These are phyloP conservation scores for Dermolepida albohirtum DNA, from an alignment of 2,888 invertebrate genomes.

Conservation along the genomic window DNA sequence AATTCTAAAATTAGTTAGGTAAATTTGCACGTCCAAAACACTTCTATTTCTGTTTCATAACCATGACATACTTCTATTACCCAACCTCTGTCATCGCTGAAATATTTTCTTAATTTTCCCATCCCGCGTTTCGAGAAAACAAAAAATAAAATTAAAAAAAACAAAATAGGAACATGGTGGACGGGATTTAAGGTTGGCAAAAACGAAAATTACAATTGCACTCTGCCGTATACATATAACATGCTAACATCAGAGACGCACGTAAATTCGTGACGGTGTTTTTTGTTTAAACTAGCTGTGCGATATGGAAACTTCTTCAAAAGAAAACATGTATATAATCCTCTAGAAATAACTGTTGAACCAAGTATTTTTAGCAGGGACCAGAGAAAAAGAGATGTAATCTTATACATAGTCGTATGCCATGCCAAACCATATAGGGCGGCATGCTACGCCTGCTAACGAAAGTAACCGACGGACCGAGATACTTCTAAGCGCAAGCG, in stretches of 20 bases:
- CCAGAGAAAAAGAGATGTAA: conserved; percentile 66
- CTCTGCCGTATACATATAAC: neutral
- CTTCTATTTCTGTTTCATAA: conserved; percentile 37
- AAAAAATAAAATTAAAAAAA: no score
- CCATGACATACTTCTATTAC: conserved; percentile 38
- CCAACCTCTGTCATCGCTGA: conserved; percentile 21
- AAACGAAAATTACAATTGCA: conserved; percentile 5
- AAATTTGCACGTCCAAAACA: conserved; percentile 22
- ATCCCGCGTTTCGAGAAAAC: conserved; percentile 1
- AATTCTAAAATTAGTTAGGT: neutral
- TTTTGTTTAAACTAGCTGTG: conserved; percentile 27
- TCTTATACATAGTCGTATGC: conserved; percentile 64
- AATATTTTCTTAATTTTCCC: conserved; percentile 20
- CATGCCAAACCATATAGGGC: conserved; percentile 67
- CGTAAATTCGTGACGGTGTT: neutral
- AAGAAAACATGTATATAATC: conserved; percentile 62
- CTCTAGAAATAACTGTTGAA: conserved; percentile 64
- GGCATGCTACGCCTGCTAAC: conserved; percentile 61
- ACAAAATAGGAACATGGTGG: conserved; percentile 1
- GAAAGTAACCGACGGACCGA: conserved; percentile 54
- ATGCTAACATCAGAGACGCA: neutral
- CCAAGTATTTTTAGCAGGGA: conserved; percentile 64
- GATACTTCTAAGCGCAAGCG: conserved; percentile 48
- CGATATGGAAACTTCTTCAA: conserved; percentile 60
- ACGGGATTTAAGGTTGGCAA: neutral